These are phyloP conservation scores for Chelonoidis abingdonii DNA, from an alignment of 2,113 vertebrate genomes.

Conservation along the genomic window DNA sequence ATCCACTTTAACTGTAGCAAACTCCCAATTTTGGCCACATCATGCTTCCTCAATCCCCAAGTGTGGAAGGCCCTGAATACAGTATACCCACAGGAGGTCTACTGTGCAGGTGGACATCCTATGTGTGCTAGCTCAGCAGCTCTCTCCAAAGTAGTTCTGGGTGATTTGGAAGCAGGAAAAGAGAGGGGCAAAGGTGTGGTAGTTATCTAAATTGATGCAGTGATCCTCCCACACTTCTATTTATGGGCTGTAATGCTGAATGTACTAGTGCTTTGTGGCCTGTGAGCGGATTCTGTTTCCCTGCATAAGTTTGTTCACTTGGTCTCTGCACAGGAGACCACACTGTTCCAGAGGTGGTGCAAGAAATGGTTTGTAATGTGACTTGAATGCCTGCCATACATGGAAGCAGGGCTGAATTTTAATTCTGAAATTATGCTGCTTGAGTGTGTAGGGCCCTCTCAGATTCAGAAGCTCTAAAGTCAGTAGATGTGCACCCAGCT, in stretches of 20 bases:
- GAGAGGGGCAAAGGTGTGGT: rapidly evolving
- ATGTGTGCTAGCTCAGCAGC: not conserved
- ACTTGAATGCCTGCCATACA: rapidly evolving
- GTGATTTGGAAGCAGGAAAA: not conserved
- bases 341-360: not conserved
- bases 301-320: not conserved
- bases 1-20: not conserved
- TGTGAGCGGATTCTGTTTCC: not conserved
- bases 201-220: not conserved
- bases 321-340: not conserved
- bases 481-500: not conserved
- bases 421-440: not conserved
- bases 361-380: not conserved
- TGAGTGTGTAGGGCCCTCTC: not conserved
- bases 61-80: not conserved
- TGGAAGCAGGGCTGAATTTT: not conserved
- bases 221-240: not conserved
- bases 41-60: not conserved
- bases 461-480: not conserved
- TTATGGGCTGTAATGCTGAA: not conserved
- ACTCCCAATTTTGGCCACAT: not conserved
- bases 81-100: not conserved
- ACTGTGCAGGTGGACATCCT: not conserved
- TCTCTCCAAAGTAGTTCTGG: not conserved
- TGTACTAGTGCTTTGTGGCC: not conserved